Percentiles rank a stretch among this genome's conserved stretches.
Evolutionary conservation across 2,797 vertebrate species (phyloP).

Genomic region (Danio aesculapii): DNA sequence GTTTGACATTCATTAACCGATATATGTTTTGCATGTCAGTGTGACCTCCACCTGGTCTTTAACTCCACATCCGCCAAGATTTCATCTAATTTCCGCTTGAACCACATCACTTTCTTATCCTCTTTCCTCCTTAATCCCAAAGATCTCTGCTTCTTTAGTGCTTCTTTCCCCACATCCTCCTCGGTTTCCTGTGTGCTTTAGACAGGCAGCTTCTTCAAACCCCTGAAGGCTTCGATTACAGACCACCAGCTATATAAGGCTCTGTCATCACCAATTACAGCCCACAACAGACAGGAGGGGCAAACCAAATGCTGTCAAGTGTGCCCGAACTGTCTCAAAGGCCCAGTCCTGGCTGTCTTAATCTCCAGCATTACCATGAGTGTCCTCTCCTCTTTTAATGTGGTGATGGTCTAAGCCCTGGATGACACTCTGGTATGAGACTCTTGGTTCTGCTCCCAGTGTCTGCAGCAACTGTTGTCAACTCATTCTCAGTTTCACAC

Average conservation of each 20-base stretch:
- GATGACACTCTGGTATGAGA: conserved; percentile 62
- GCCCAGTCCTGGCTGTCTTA: conserved; percentile 12
- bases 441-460: conserved; percentile 68
- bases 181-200: conserved; percentile 59
- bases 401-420: conserved; percentile 37
- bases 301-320: conserved; percentile 26
- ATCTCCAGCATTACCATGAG: conserved; percentile 22
- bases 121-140: conserved; percentile 49
- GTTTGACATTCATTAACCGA: background rate
- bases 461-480: conserved; percentile 65
- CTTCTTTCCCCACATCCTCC: conserved; percentile 43
- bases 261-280: conserved; percentile 67
- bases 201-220: conserved; percentile 66
- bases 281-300: conserved; percentile 36
- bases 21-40: background rate
- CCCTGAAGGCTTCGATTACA: conserved; percentile 65
- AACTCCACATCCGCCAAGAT: conserved; percentile 3
- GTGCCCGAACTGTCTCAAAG: conserved; percentile 20
- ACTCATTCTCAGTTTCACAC: conserved; percentile 49
- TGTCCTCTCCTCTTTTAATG: conserved; percentile 55
- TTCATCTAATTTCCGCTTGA: conserved; percentile 25
- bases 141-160: conserved; percentile 38
- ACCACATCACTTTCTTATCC: conserved; percentile 7
- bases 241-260: conserved; percentile 55
- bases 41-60: conserved; percentile 24